These are phyloP conservation scores for Nyctalus aviator DNA, from an alignment of 2,797 vertebrate species.

Conservation along the genomic window DNA sequence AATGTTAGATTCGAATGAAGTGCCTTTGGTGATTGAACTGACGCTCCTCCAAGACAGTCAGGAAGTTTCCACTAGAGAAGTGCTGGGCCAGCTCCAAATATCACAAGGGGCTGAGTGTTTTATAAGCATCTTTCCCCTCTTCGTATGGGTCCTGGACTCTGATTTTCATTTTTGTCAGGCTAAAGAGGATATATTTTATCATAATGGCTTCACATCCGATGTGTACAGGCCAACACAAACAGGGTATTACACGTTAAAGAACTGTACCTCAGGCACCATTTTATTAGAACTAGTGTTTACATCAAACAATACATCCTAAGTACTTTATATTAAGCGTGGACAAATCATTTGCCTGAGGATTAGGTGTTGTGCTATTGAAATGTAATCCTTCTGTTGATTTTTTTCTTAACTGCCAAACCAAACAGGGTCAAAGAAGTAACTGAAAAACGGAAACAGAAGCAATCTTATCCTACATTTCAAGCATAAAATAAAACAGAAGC, in stretches of 20 bases:
- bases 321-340: constrained; percentile 99
- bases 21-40: not conserved
- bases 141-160: constrained; percentile 86
- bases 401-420: constrained; percentile 95
- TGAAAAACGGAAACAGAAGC: constrained; percentile 68
- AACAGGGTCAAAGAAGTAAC: constrained; percentile 96
- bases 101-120: not conserved
- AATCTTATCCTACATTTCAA: constrained; percentile 61
- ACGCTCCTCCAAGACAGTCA: fast-evolving
- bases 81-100: fast-evolving
- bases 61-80: not conserved
- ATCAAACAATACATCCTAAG: constrained; percentile 99
- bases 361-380: constrained; percentile 97
- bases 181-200: constrained; percentile 96
- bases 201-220: constrained; percentile 91
- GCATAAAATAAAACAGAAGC: constrained; percentile 68
- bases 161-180: constrained; percentile 86
- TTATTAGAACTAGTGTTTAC: constrained; percentile 99
- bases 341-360: constrained; percentile 99
- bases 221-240: constrained; percentile 94
- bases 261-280: constrained; percentile 96
- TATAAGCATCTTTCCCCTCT: constrained; percentile 59
- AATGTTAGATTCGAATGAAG: not conserved
- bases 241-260: constrained; percentile 97
- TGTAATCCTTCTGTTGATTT: constrained; percentile 96